phyloP scores from a whole-genome alignment of 2,888 invertebrate species.

The Meteorus colon region DNA sequence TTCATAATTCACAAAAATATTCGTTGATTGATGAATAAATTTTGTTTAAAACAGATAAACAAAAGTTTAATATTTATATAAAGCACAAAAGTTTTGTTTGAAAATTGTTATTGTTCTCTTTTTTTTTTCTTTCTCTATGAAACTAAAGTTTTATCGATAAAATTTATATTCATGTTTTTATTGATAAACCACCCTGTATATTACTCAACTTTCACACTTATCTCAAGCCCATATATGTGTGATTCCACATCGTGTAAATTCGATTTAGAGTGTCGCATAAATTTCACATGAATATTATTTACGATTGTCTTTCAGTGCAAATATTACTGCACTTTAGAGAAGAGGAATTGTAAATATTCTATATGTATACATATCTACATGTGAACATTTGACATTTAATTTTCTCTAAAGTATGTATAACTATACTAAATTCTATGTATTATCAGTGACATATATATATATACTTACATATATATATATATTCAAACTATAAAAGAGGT shows the following conservation, averaged over 20 bases:
- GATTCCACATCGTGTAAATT: constrained; percentile 46
- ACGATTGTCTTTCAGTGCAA: constrained; percentile 45
- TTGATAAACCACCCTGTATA: neutral
- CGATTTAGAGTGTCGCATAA: constrained; percentile 55
- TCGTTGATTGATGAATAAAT: too few relatives aligned
- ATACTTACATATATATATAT: constrained; percentile 2
- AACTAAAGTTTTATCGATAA: neutral
- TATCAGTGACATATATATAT: neutral
- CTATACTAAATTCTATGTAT: constrained; percentile 4
- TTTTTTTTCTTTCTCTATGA: too few relatives aligned
- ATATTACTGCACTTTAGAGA: constrained; percentile 6
- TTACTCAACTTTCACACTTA: constrained; percentile 50
- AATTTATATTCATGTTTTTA: neutral
- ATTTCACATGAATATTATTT: constrained; percentile 51
- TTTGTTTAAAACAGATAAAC: too few relatives aligned
- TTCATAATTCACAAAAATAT: too few relatives aligned
- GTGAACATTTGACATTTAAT: constrained; percentile 39
- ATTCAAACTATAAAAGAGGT: neutral
- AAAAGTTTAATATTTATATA: too few relatives aligned
- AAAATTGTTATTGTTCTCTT: too few relatives aligned
- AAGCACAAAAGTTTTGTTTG: too few relatives aligned
- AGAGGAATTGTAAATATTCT: neutral
- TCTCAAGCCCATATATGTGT: constrained; percentile 28
- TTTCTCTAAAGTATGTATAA: constrained; percentile 26
- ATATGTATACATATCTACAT: constrained; percentile 13